phyloP scores from a whole-genome alignment of 2,113 vertebrate genomes.

The Dissostichus mawsoni region DNA sequence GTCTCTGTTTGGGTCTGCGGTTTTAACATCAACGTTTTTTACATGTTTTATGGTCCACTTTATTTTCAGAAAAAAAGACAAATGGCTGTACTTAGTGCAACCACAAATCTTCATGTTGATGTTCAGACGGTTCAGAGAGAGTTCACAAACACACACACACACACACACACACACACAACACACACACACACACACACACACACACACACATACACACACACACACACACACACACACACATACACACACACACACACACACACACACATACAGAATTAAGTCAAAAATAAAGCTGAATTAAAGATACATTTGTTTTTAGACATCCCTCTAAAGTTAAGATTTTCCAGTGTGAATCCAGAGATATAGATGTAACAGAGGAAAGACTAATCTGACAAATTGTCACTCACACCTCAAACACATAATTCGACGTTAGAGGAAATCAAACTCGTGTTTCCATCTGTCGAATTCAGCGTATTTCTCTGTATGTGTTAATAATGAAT shows the following conservation, averaged over 20 bases:
- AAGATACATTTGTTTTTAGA: neutral
- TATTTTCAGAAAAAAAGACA: slow-evolving; percentile 25
- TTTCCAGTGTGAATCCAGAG: no score
- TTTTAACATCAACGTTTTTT: neutral
- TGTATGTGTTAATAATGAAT: neutral
- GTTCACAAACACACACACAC: no score
- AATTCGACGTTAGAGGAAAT: no score
- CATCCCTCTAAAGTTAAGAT: no score
- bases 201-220: no score
- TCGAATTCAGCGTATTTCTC: neutral
- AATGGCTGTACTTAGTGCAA: slow-evolving; percentile 28
- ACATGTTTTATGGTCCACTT: slow-evolving; percentile 11
- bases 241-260: slow-evolving; percentile 1
- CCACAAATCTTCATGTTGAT: slow-evolving; percentile 41
- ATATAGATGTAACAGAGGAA: no score
- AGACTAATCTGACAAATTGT: no score
- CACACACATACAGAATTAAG: neutral
- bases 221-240: no score
- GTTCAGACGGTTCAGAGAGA: slow-evolving; percentile 26
- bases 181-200: no score
- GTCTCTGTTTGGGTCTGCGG: neutral
- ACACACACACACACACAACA: no score
- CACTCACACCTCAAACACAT: no score
- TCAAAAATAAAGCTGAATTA: neutral
- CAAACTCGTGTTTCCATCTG: neutral